Evolutionary conservation across 2,888 invertebrate species (phyloP).

Genomic region (Catocala fraxini): DNA sequence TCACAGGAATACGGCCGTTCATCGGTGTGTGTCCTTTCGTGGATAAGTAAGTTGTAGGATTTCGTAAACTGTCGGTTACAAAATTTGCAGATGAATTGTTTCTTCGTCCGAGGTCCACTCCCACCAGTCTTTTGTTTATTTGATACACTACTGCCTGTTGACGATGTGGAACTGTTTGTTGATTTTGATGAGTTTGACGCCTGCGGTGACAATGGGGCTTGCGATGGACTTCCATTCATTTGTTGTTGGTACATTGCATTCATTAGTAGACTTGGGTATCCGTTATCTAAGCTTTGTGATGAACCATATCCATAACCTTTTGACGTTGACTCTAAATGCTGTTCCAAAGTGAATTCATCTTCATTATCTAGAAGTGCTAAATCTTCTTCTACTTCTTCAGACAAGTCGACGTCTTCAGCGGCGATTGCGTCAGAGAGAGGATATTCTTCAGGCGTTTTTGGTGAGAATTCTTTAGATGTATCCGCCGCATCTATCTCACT

Average conservation of each 20-base stretch:
- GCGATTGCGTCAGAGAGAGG: slow-evolving; percentile 84
- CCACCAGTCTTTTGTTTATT: slow-evolving; percentile 80
- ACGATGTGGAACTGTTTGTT: slow-evolving; percentile 80
- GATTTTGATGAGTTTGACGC: slow-evolving; percentile 81
- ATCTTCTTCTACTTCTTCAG: slow-evolving; percentile 92
- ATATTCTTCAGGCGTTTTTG: slow-evolving; percentile 83
- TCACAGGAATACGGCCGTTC: slow-evolving; percentile 99
- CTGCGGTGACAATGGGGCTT: slow-evolving; percentile 80
- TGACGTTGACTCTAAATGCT: slow-evolving; percentile 81
- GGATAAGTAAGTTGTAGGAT: slow-evolving; percentile 98
- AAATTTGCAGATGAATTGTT: slow-evolving; percentile 99
- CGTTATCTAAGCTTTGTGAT: slow-evolving; percentile 89
- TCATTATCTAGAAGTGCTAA: slow-evolving; percentile 92
- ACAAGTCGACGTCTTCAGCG: slow-evolving; percentile 90
- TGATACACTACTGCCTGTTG: slow-evolving; percentile 78
- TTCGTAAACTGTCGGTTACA: slow-evolving; percentile 99
- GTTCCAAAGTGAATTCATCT: slow-evolving; percentile 90
- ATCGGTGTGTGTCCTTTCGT: slow-evolving; percentile 99
- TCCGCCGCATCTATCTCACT: slow-evolving; percentile 79
- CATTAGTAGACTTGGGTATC: slow-evolving; percentile 91
- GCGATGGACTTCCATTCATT: slow-evolving; percentile 81
- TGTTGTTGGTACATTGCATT: slow-evolving; percentile 90
- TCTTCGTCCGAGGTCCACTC: slow-evolving; percentile 95
- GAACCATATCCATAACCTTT: slow-evolving; percentile 81
- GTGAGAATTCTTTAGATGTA: slow-evolving; percentile 76